A percentile compares a stretch with the other conserved stretches of the same genome.
Conservation (phyloP, 64 coral and sea anemone genomes). For the Orbicella faveolata region DNA sequence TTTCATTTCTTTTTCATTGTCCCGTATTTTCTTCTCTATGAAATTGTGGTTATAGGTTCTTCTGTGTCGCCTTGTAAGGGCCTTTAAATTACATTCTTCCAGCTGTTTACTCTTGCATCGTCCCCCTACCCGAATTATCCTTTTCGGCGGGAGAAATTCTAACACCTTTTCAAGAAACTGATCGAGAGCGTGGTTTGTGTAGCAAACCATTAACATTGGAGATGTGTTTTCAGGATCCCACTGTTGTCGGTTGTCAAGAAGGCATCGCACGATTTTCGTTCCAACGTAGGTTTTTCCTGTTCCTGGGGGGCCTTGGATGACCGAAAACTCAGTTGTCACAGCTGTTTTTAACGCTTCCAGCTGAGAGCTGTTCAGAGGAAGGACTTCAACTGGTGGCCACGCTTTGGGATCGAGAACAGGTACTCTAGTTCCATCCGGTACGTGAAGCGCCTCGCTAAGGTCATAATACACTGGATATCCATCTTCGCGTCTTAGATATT, state of each 20-base stretch:
- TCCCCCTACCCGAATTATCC: conserved; percentile 52
- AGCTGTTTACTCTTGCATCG: conserved; percentile 44
- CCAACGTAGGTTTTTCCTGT: conserved; percentile 93
- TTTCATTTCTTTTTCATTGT: background rate
- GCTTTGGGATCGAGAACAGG: conserved; percentile 32
- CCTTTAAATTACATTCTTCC: conserved; percentile 35
- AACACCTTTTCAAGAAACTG: conserved; percentile 58
- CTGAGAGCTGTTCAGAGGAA: conserved; percentile 77
- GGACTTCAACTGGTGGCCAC: conserved; percentile 53
- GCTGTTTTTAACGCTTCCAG: conserved; percentile 76
- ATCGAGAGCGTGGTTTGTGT: conserved; percentile 59
- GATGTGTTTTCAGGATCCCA: conserved; percentile 12
- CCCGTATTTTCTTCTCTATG: background rate
- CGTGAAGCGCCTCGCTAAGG: conserved; percentile 48
- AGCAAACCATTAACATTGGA: conserved; percentile 62
- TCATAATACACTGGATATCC: conserved; percentile 21
- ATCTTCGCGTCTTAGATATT: conserved; percentile 28
- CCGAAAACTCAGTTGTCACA: conserved; percentile 83
- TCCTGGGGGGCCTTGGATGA: conserved; percentile 93
- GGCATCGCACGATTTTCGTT: conserved; percentile 58
- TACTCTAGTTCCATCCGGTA: background rate
- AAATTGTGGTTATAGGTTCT: background rate
- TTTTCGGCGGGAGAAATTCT: background rate
- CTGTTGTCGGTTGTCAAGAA: conserved; percentile 27
- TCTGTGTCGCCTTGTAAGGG: too few relatives aligned